Evolutionary conservation across 1,140 invertebrate genomes (phyloP).

Genomic region (Saxidomus purpurata): DNA sequence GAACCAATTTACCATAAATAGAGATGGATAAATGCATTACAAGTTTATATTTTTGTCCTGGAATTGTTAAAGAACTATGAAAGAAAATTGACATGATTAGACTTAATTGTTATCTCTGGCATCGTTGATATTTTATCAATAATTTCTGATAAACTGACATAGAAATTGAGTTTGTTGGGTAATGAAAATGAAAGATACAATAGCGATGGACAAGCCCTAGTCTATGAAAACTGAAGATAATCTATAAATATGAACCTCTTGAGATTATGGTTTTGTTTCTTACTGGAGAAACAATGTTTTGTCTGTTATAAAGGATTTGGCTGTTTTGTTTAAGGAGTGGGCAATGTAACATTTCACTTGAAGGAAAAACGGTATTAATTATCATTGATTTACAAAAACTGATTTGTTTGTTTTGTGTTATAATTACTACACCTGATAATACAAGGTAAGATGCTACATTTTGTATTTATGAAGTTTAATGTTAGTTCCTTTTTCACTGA

Average conservation of each 20-base stretch:
- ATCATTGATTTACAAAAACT: no score
- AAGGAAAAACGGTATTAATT: no score
- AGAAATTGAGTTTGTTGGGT: neutral
- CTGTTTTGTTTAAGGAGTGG: no score
- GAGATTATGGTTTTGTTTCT: neutral
- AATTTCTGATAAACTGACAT: neutral
- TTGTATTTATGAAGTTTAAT: no score
- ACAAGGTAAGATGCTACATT: no score
- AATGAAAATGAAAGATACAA: neutral
- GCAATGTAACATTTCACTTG: neutral
- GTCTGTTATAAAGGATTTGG: neutral
- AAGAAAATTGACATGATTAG: constrained; percentile 7
- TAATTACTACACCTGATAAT: no score
- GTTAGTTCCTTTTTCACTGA: no score
- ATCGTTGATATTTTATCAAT: neutral
- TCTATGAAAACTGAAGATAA: neutral
- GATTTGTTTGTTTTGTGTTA: no score
- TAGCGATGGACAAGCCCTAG: neutral
- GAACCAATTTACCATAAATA: neutral
- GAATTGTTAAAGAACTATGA: neutral
- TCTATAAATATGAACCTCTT: neutral
- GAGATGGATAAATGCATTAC: no score
- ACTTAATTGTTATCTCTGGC: neutral
- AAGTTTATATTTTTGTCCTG: no score
- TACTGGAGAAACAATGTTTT: neutral